Evolutionary conservation across 2,888 invertebrate genomes (phyloP).

Genomic region (Drosophila villosipedis): DNA sequence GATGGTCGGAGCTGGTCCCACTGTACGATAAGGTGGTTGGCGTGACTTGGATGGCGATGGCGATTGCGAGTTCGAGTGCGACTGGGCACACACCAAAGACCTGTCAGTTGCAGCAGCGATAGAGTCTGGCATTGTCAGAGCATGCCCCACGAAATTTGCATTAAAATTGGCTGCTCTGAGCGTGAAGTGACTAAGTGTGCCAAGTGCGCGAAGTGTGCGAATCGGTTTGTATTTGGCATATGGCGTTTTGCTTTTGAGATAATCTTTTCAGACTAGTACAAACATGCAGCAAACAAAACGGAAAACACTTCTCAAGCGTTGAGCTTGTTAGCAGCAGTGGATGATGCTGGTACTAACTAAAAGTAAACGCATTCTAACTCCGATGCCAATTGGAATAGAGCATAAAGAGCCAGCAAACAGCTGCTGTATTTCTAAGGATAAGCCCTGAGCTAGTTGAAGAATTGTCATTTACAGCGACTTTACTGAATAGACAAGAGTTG

Average conservation of each 20-base stretch:
- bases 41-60: constrained; percentile 10
- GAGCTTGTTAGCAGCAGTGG: neutral
- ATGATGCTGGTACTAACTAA: neutral
- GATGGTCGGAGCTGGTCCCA: neutral
- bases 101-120: constrained; percentile 65
- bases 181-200: constrained; percentile 16
- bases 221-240: constrained; percentile 50
- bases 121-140: constrained; percentile 42
- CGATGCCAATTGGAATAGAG: neutral
- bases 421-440: neutral
- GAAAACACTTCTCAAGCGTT: neutral
- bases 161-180: constrained; percentile 35
- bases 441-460: neutral
- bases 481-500: neutral
- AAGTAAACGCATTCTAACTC: neutral
- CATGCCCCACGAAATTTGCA: constrained; percentile 56
- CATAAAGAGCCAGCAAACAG: neutral
- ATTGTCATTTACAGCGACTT: neutral
- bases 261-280: neutral
- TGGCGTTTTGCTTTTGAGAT: constrained; percentile 11
- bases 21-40: constrained; percentile 15
- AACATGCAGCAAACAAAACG: too few relatives aligned
- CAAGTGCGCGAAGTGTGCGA: constrained; percentile 12
- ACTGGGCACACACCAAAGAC: constrained; percentile 20
- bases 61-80: constrained; percentile 15